phyloP scores from a whole-genome alignment of 2,113 vertebrate species.

The Cololabis saira region DNA sequence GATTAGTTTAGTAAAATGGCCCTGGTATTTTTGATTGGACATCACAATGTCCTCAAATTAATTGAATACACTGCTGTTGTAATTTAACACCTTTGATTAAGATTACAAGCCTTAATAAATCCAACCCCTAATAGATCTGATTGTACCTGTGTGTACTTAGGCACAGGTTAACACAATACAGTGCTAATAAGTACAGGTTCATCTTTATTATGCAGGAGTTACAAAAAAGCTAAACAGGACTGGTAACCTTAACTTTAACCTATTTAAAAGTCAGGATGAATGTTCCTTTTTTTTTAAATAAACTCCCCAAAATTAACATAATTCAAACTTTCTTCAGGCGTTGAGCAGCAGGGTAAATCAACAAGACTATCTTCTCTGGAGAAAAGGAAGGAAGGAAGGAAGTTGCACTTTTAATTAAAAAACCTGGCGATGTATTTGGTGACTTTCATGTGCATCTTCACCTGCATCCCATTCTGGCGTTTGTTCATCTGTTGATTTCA shows the following conservation, averaged over 20 bases:
- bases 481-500: slow-evolving; percentile 42
- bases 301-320: not conserved
- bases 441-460: slow-evolving; percentile 48
- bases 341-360: slow-evolving; percentile 17
- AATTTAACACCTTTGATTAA: no score
- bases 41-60: no score
- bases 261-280: not conserved
- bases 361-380: slow-evolving; percentile 38
- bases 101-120: no score
- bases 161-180: no score
- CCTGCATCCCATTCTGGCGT: slow-evolving; percentile 19
- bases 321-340: slow-evolving; percentile 9
- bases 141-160: no score
- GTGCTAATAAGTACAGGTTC: no score
- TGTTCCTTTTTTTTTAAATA: not conserved
- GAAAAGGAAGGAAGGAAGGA: slow-evolving; percentile 65
- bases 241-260: not conserved
- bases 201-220: no score
- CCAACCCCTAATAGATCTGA: no score
- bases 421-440: slow-evolving; percentile 15
- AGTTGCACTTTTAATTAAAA: slow-evolving; percentile 62
- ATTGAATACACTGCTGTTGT: no score
- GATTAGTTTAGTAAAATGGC: no score
- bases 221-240: no score
- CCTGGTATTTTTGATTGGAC: no score